Conservation (phyloP, 2,797 vertebrate species). For the Pipistrellus nathusii region DNA sequence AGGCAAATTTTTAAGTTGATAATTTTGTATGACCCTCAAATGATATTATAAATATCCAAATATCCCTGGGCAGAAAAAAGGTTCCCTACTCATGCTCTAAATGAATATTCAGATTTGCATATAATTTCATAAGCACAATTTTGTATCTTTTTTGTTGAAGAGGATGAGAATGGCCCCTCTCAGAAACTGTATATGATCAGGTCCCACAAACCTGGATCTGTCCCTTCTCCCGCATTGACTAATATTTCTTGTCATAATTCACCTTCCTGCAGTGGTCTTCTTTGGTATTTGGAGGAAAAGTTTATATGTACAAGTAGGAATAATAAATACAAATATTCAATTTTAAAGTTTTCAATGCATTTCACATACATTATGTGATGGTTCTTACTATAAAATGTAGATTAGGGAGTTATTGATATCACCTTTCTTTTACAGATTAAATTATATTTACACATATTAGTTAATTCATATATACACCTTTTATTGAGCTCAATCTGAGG, state of each 20-base stretch:
- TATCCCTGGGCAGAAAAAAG: no score
- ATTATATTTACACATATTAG: conserved; percentile 3
- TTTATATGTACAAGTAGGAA: not conserved
- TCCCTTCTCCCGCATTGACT: not conserved
- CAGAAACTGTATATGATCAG: not conserved
- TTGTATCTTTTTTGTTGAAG: not conserved
- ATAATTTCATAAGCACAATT: not conserved
- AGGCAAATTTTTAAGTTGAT: no score
- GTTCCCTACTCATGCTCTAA: not conserved
- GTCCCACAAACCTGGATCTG: not conserved
- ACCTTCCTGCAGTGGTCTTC: not conserved
- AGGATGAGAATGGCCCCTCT: fast-evolving
- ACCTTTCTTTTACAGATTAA: not conserved
- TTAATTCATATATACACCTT: not conserved
- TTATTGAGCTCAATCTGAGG: not conserved
- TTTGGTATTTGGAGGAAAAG: conserved; percentile 20
- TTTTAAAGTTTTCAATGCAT: conserved; percentile 35
- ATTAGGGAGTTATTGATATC: not conserved
- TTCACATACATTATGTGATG: not conserved
- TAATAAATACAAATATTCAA: conserved; percentile 19
- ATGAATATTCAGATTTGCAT: not conserved
- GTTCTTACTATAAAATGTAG: conserved; percentile 3
- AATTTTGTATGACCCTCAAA: no score
- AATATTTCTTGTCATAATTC: conserved; percentile 13
- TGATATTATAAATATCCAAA: no score